phyloP scores from a whole-genome alignment of 1,140 invertebrate genomes.

The Brachionus asplanchnoidis region DNA sequence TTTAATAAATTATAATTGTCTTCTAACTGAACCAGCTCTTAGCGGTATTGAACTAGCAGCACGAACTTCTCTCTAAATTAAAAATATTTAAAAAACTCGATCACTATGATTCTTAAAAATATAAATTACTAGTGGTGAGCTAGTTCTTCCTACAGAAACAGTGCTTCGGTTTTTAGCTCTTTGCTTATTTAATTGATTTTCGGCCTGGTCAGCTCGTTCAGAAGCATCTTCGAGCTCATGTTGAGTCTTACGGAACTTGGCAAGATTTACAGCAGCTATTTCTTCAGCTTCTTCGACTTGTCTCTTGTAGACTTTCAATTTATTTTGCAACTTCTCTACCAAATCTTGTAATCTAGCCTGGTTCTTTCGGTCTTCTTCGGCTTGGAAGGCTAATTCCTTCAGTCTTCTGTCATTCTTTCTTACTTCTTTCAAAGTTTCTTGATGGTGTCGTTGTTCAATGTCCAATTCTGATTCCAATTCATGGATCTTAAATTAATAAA shows the following conservation, averaged over 20 bases:
- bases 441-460: conserved; percentile 89
- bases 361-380: conserved; percentile 94
- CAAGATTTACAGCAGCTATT: conserved; percentile 93
- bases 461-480: conserved; percentile 95
- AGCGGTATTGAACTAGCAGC: neutral
- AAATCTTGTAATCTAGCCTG: conserved; percentile 95
- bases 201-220: conserved; percentile 91
- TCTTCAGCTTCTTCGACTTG: conserved; percentile 98
- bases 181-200: conserved; percentile 94
- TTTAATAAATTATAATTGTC: conserved; percentile 9
- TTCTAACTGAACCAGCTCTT: conserved; percentile 40
- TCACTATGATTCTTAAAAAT: neutral
- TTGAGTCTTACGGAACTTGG: conserved; percentile 93
- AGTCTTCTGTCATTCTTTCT: conserved; percentile 73
- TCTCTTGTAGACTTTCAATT: conserved; percentile 99
- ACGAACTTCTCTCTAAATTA: conserved; percentile 20
- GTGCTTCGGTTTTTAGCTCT: conserved; percentile 88
- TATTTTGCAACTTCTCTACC: conserved; percentile 96
- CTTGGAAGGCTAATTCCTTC: conserved; percentile 77
- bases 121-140: neutral
- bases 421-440: conserved; percentile 64
- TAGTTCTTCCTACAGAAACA: conserved; percentile 12
- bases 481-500: conserved; percentile 45
- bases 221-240: conserved; percentile 74
- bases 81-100: neutral